phyloP scores from a whole-genome alignment of 2,113 vertebrate genomes.

The Gnathonemus longibarbis region DNA sequence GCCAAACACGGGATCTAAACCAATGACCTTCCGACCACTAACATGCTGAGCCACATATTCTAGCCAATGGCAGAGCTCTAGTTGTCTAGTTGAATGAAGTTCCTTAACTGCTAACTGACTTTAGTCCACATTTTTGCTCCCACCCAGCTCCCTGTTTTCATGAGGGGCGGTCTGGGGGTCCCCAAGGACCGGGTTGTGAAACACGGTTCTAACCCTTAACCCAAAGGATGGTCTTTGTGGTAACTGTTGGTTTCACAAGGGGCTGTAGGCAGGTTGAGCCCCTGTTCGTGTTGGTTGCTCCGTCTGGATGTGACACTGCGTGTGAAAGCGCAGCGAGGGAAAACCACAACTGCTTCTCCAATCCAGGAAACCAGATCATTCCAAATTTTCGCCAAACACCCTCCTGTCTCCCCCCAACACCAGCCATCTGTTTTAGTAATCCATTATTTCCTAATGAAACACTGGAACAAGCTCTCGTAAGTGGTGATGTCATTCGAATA shows the following conservation, averaged over 20 bases:
- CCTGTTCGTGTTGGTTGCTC: neutral
- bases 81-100: neutral
- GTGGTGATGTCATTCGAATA: slow-evolving; percentile 10
- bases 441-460: neutral
- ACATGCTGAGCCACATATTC: neutral
- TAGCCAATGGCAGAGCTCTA: neutral
- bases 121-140: neutral
- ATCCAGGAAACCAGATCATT: slow-evolving; percentile 3
- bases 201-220: neutral
- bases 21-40: neutral
- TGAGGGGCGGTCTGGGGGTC: neutral
- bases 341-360: neutral
- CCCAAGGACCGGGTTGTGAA: neutral
- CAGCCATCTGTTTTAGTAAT: slow-evolving; percentile 4
- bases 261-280: neutral
- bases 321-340: neutral
- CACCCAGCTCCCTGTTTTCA: neutral
- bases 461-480: neutral
- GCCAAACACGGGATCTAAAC: neutral
- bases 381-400: neutral
- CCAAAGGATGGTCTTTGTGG: neutral
- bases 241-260: neutral
- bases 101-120: neutral
- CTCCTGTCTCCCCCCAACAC: neutral
- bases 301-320: neutral